Evolutionary conservation across 2,113 vertebrate genomes (phyloP).

Genomic region (Protobothrops flavoviridis): DNA sequence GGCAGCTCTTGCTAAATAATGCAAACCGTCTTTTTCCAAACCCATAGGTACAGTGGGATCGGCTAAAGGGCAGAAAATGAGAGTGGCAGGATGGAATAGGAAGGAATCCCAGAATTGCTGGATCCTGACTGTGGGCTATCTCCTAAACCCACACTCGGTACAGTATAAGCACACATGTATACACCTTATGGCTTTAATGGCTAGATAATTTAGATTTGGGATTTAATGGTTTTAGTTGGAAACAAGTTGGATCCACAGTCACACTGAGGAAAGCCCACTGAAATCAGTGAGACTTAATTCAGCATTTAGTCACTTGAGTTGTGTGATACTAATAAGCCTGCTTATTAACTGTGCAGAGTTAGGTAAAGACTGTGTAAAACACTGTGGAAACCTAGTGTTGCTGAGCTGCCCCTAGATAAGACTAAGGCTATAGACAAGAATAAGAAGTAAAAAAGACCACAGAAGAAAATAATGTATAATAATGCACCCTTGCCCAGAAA

Average conservation of each 20-base stretch:
- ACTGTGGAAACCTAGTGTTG: background rate
- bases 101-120: background rate
- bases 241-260: background rate
- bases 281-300: background rate
- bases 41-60: background rate
- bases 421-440: background rate
- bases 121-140: background rate
- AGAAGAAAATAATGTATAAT: background rate
- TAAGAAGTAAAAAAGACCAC: background rate
- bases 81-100: background rate
- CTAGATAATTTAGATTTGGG: background rate
- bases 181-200: background rate
- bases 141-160: background rate
- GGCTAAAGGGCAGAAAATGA: background rate
- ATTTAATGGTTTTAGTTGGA: background rate
- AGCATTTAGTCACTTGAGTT: background rate
- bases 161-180: background rate
- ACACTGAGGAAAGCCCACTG: background rate
- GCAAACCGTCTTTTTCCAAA: constrained; percentile 9
- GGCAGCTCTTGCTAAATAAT: background rate
- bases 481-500: background rate
- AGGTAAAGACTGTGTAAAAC: background rate
- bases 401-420: background rate
- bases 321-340: background rate
- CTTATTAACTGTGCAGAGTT: background rate